Evolutionary conservation across 2,888 invertebrate species (phyloP).

Genomic region (Blera fallax): DNA sequence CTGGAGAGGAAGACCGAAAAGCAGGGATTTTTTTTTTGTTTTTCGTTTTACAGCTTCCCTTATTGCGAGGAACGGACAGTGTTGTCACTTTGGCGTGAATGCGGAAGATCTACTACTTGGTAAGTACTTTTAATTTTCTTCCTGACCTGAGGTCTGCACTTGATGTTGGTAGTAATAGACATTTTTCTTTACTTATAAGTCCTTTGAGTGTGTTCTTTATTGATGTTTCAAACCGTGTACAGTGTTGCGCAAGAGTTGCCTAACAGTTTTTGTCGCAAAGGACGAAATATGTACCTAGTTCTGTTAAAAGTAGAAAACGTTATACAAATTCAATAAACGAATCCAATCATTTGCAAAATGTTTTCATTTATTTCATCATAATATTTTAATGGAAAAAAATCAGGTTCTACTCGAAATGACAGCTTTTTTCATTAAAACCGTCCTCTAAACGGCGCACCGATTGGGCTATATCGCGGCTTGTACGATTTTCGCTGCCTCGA

Average conservation of each 20-base stretch:
- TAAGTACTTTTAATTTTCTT: slow-evolving; percentile 29
- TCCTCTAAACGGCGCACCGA: too few species aligned
- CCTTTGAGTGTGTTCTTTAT: neutral
- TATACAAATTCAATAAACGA: too few species aligned
- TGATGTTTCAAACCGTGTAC: neutral
- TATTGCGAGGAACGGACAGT: slow-evolving; percentile 38
- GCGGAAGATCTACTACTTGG: slow-evolving; percentile 30
- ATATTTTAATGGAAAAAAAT: too few species aligned
- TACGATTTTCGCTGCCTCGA: too few species aligned
- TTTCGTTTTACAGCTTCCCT: slow-evolving; percentile 40
- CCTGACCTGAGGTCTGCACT: too few species aligned
- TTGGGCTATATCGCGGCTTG: too few species aligned
- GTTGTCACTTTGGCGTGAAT: slow-evolving; percentile 43
- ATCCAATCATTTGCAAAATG: too few species aligned
- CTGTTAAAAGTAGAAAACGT: too few species aligned
- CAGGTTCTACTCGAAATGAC: too few species aligned
- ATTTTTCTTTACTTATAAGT: neutral
- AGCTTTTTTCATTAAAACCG: too few species aligned
- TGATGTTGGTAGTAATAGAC: neutral
- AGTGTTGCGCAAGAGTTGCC: slow-evolving; percentile 38
- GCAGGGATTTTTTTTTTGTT: slow-evolving; percentile 20
- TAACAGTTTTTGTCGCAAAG: neutral
- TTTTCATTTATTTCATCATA: too few species aligned
- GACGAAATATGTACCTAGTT: too few species aligned
- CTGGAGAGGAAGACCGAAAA: slow-evolving; percentile 11